Percentiles rank a stretch among this genome's conserved stretches.
Evolutionary conservation across 37 sponge, comb jelly and placozoan species (phyloP).

Genomic region (Hexactinellida sp.): DNA sequence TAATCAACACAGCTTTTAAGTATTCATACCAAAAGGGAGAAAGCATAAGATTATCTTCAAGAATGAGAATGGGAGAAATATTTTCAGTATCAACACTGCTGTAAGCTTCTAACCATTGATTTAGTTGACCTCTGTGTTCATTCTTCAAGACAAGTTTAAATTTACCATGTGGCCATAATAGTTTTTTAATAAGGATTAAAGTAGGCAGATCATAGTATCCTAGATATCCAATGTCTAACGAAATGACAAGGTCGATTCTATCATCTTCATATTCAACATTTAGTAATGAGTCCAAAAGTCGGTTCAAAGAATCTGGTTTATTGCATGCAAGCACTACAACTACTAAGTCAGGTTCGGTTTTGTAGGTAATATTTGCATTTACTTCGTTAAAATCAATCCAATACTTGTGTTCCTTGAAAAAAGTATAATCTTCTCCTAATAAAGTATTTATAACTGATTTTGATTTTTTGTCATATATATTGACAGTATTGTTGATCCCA

Average conservation of each 20-base stretch:
- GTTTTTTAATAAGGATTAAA: background rate
- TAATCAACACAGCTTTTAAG: background rate
- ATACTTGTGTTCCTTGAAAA: background rate
- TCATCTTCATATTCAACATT: background rate
- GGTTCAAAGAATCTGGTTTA: background rate
- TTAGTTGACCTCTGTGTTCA: background rate
- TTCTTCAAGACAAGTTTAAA: background rate
- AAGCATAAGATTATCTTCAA: background rate
- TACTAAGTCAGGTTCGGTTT: background rate
- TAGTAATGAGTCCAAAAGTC: background rate
- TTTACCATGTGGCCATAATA: background rate
- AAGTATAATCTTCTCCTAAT: background rate
- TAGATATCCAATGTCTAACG: background rate
- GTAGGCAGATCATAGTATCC: background rate
- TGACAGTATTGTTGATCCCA: background rate
- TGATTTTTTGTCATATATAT: background rate
- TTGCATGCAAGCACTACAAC: background rate
- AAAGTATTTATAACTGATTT: background rate
- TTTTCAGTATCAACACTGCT: background rate
- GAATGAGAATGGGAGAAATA: background rate
- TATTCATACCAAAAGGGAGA: background rate
- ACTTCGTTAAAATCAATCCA: background rate
- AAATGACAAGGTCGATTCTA: background rate
- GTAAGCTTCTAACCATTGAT: background rate
- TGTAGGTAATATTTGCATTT: background rate